Evolutionary conservation across 1,140 invertebrate species (phyloP), one percentile per base, ranked within the genome.

Genomic region (Calephelis nemesis): DNA sequence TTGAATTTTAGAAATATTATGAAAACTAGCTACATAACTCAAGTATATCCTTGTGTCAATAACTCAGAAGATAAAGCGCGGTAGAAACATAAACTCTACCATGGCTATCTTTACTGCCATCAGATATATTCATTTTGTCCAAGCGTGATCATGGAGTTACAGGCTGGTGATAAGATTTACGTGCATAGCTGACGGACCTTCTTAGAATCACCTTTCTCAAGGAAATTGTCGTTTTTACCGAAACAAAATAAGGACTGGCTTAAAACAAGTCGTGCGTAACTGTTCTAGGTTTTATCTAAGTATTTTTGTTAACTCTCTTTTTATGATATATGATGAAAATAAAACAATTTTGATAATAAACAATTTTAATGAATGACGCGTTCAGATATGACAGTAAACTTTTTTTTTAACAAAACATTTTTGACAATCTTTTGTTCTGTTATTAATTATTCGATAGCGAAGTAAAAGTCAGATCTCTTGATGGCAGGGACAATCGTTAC

Each of bases 41-140:
- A 54, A 54, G 19, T 30, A 54, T 54, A 15, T 54, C 50, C 50
- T 19, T 30, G 15, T 54, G 50, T 30, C 50, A 54, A 54, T 54
- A 54, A 54, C 50, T 54, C 50, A 54, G 9, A 13, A 54, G 52
- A 54, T 54, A 54, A 54, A 30, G 52, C 52, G 30, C 52, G 52
- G 52, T 54, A 54, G 15, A 54, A 15, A 30, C 52, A 54, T 54
- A 54, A 54, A 54, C 30, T 19, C 52, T 11, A 54, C 52, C 15
- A 30, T 9, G 19, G 52, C 52, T 54, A 54, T 54, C 52, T 54
- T 11, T 54, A 54, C 52, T 10, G 10, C 19, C 13, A 54, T 54
- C 52, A 54, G 52, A 30, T 15, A 54, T 54, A 54, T 54, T 15
- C 30, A 30, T 54, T 39, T 54, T 11, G 52, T 54, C 19, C 30